Evolutionary conservation across 2,888 invertebrate species (phyloP), one percentile per base, ranked within the genome.

Genomic region (Caenorhabditis sinica): DNA sequence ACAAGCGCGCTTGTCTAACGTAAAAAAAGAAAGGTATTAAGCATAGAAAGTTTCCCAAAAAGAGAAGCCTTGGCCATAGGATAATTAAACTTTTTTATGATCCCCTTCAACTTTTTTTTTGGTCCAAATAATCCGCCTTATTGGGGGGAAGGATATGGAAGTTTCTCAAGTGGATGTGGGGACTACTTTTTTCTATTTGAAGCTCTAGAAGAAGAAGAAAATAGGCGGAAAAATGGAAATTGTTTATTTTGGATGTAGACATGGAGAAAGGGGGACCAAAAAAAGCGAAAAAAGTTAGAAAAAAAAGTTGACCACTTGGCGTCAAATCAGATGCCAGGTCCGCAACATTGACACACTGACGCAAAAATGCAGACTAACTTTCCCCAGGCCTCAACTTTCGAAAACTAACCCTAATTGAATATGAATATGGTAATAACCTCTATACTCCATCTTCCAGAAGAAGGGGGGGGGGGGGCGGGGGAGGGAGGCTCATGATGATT

Each of bases 371-470:
- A 40, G 4, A 40, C 40, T 40, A 40, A n/a, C n/a, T n/a, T n/a
- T n/a, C n/a, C n/a, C n/a, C n/a, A n/a, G n/a, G n/a, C n/a, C n/a
- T n/a, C 45, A 45, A 45, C 15, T n/a, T 45, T 17, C 53, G 8
- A n/a, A 61, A 23, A 1, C 9, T 2, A 20, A 4, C 23, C 13
- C 45, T 8, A 4, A 49, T 20, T 17, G 0, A n/a, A 58, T 60
- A 45, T 68, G 71, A 71, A 77, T 71, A 71, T 77, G 69, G 40
- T 77, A 77, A 77, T 77, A 51, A 51, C 43, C 25, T 53, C 11
- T 15, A n/a, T n/a, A n/a, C 20, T 43, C 63, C 40, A 20, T 11
- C 11, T n/a, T 15, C 36, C 36, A 58, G 58, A 58, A 25, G 65
- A 45, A n/a, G 40, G 40, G 20, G 30, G 9, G 30, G 58, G 40